Evolutionary conservation across 2,797 vertebrate genomes (phyloP), one percentile per base, ranked within the genome.

Genomic region (Centroberyx gerrardi): DNA sequence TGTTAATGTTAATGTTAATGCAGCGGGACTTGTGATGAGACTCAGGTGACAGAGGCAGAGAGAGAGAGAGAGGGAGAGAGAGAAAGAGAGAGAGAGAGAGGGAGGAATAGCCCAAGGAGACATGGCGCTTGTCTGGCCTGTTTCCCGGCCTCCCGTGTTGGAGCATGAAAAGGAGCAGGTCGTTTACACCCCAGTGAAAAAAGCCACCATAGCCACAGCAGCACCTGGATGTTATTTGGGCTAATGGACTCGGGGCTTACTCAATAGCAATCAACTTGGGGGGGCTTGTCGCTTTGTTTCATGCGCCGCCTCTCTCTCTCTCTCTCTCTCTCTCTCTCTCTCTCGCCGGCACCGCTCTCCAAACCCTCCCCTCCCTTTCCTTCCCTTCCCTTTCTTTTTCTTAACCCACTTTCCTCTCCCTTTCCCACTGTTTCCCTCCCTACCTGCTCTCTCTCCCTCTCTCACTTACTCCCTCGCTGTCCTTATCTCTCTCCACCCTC

Each of bases 161-260:
- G 88, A 89, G 91, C 94, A 87, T 94, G 90, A 94, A 93, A 94
- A 92, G 91, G 83, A 92, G 85, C 91, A 92, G 88, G 93, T 93
- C 90, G 92, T 93, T 92, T 93, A 92, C 92, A 93, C 93, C 92
- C 87, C 68, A 70, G 85, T 94, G 91, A 92, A 92, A 90, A 91
- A 92, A 92, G 90, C 90, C 87, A 90, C 84, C 90, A 86, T 86
- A 80, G 85, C 89, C 87, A 82, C 79, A 84, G 88, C 92, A 92
- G 88, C 94, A 95, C 95, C 94, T 95, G 94, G 93, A 94, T 95
- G 92, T 92, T 94, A 95, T 95, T 95, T 96, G 83, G 87, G 79
- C 90, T 94, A 95, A 95, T 94, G 89, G 92, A 95, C 92, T 93
- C 64, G 56, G 86, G 89, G 90, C 89, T 93, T 88, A 93, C 91